Base-by-base conservation (phyloP, 2,113 vertebrate species). In the Leptocoma aspasia region DNA sequence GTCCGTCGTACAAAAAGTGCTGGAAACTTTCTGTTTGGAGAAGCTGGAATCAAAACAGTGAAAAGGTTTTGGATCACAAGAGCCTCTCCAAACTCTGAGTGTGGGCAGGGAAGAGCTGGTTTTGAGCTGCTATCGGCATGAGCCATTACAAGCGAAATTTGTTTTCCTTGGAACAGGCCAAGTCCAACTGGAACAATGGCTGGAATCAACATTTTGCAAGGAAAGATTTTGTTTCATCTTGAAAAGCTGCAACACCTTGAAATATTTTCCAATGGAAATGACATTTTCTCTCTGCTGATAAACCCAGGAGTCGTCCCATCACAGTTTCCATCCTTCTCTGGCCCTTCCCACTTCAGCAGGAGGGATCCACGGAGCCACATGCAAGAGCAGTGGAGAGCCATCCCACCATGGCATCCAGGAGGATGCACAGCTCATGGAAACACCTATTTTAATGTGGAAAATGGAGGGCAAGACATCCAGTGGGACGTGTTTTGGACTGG, bases 181-280 rank as follows among this genome's bases (percentile, higher is more conserved):
- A n/a, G 41, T 82, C 2, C 1, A 85, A 21, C 15, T 85, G 93
- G 59, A 97, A 97, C 95, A 97, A 96, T 95, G 94, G 80, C 78
- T 95, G 95, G 89, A 96, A 95, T 88, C 11, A 7, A 83, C 53
- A 57, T 44, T 84, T 79, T 95, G 73, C 65, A 42, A 79, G 56
- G 89, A 4, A 72, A 76, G 86, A 42, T 91, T 95, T 65, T 87
- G 73, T 89, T 92, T 79, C 84, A 50, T 91, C 93, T 92, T 76
- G 60, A 89, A 87, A 92, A 39, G 39, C 39, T 85, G 86, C 73
- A 94, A 78, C 95, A 96, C 91, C 93, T 96, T 87, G 70, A 87
- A 82, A 94, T 82, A 90, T 76, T 95, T 97, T 91, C 94, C 93
- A 31, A 5, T 96, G 93, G 94, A 97, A 95, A 92, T 41, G 76